These are phyloP conservation scores for Phoebastria nigripes DNA, from an alignment of 2,797 vertebrate species.

Conservation along the genomic window DNA sequence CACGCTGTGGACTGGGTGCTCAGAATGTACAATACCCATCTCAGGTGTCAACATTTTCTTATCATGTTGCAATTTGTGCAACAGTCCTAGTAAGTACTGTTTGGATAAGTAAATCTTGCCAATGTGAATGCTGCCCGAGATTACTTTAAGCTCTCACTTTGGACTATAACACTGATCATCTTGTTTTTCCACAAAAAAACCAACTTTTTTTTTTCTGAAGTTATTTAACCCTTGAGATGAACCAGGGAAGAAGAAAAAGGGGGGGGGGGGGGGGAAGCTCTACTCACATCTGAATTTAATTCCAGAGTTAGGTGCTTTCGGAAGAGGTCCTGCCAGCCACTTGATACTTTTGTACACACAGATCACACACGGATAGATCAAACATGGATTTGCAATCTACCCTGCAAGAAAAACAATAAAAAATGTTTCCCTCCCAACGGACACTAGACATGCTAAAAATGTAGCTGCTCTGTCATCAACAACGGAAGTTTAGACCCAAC, in stretches of 20 bases:
- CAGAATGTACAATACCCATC: not conserved
- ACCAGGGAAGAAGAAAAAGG: not conserved
- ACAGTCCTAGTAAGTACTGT: not conserved
- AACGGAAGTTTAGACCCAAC: not conserved
- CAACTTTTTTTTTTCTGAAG: not conserved
- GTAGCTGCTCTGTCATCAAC: no score
- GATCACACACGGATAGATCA: not conserved
- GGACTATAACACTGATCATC: not conserved
- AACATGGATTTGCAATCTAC: not conserved
- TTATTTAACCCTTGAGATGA: not conserved
- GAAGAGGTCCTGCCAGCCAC: not conserved
- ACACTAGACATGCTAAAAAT: not conserved
- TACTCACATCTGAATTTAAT: not conserved
- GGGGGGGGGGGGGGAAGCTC: not conserved
- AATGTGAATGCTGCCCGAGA: not conserved
- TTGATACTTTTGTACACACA: not conserved
- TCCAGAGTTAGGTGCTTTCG: not conserved
- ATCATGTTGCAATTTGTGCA: not conserved
- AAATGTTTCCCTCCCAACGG: not conserved
- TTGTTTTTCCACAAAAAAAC: not conserved
- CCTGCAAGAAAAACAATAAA: not conserved
- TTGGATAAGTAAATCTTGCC: not conserved
- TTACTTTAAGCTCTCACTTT: not conserved
- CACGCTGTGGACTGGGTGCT: not conserved
- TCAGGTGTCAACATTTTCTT: not conserved